A percentile compares a stretch with the other conserved stretches of the same genome.
Evolutionary conservation across 2,888 invertebrate species (phyloP).

Genomic region (Xestobium rufovillosum): DNA sequence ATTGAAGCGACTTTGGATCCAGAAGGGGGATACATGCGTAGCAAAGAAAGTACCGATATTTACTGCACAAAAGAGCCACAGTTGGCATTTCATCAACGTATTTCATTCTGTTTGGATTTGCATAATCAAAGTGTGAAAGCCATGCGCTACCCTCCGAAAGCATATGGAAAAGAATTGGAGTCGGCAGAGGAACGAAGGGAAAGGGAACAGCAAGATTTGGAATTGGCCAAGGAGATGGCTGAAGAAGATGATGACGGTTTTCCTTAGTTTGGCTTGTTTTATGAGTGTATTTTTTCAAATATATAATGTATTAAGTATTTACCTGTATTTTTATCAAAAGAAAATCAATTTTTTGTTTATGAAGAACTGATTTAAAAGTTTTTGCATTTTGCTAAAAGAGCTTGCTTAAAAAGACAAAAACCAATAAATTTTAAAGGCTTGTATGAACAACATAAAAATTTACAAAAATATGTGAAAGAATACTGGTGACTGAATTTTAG

Average conservation of each 20-base stretch:
- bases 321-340: no score
- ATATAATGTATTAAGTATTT: neutral
- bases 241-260: constrained; percentile 97
- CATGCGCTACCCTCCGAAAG: constrained; percentile 98
- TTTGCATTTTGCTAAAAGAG: no score
- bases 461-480: no score
- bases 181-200: constrained; percentile 95
- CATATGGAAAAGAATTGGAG: constrained; percentile 96
- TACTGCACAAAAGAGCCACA: constrained; percentile 96
- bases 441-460: no score
- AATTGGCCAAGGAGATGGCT: constrained; percentile 99
- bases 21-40: constrained; percentile 92
- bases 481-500: no score
- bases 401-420: no score
- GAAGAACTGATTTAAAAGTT: no score
- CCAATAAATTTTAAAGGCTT: no score
- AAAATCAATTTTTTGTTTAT: no score
- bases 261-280: constrained; percentile 38
- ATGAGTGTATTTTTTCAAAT: neutral
- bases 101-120: constrained; percentile 93
- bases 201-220: constrained; percentile 95
- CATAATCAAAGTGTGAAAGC: constrained; percentile 99
- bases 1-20: constrained; percentile 97
- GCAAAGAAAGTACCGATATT: constrained; percentile 93
- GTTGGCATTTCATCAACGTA: constrained; percentile 92